Percentiles rank a stretch among this genome's conserved stretches.
These are phyloP conservation scores for Hirundo rustica DNA, from an alignment of 2,797 vertebrate species.

Conservation along the genomic window DNA sequence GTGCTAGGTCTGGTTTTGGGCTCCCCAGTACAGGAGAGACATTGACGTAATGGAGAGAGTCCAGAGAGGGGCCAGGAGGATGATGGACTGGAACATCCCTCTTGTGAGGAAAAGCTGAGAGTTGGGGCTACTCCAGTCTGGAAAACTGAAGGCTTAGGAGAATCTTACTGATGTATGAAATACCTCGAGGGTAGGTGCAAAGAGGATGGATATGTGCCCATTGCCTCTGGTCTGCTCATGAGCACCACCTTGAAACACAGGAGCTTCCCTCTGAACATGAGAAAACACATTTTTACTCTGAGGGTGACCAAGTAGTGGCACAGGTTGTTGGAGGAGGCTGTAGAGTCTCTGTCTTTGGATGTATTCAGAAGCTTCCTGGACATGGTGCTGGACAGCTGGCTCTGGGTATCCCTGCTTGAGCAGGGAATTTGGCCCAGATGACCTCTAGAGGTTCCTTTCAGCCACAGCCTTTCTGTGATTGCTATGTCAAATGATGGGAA, in stretches of 20 bases:
- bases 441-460: not conserved
- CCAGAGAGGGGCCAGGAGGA: no score
- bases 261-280: not conserved
- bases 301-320: not conserved
- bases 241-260: not conserved
- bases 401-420: not conserved
- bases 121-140: not conserved
- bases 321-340: not conserved
- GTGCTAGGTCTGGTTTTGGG: not conserved
- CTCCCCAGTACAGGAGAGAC: no score
- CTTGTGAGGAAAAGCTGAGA: not conserved
- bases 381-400: rapidly evolving
- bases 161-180: not conserved
- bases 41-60: no score
- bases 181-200: not conserved
- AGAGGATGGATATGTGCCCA: not conserved
- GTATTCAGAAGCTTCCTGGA: not conserved
- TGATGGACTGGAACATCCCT: no score
- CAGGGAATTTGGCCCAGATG: not conserved
- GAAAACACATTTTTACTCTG: not conserved
- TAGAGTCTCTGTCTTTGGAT: not conserved
- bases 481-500: not conserved
- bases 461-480: not conserved
- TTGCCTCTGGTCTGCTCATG: no score
- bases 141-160: not conserved